A percentile compares a stretch with the other conserved stretches of the same genome.
Conservation (phyloP, 2,113 vertebrate species). For the Hyaena hyaena region DNA sequence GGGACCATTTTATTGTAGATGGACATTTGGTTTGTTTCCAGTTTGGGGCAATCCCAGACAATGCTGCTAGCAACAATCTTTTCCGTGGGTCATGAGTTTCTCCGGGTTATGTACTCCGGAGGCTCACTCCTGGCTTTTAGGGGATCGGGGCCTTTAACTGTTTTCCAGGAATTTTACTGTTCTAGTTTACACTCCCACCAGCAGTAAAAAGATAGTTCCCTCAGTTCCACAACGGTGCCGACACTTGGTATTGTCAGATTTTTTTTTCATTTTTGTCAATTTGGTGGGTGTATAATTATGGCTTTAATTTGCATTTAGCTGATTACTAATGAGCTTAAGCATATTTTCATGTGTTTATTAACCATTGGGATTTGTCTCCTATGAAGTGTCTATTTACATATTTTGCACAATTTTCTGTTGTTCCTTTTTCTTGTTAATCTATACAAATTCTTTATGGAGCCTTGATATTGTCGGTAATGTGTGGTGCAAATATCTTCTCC, state of each 20-base stretch:
- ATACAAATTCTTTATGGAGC: background rate
- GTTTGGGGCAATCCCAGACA: background rate
- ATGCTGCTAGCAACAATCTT: background rate
- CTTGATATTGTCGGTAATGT: background rate
- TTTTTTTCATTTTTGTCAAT: background rate
- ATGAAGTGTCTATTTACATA: background rate
- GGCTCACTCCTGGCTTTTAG: background rate
- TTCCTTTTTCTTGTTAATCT: background rate
- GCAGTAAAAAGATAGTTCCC: background rate
- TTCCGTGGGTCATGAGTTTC: background rate
- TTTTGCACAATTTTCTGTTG: background rate
- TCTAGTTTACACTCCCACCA: background rate
- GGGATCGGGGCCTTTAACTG: background rate
- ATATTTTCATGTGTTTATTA: background rate
- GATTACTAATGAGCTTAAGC: background rate
- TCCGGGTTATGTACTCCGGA: background rate
- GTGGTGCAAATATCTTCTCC: background rate
- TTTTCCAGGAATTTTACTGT: background rate
- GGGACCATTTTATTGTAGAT: background rate
- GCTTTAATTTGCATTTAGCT: background rate
- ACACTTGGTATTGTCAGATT: background rate
- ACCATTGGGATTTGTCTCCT: background rate
- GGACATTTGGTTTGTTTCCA: background rate
- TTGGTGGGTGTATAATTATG: background rate
- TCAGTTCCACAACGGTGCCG: background rate